Evolutionary conservation across 2,888 invertebrate genomes (phyloP).

Genomic region (Nebria salina): DNA sequence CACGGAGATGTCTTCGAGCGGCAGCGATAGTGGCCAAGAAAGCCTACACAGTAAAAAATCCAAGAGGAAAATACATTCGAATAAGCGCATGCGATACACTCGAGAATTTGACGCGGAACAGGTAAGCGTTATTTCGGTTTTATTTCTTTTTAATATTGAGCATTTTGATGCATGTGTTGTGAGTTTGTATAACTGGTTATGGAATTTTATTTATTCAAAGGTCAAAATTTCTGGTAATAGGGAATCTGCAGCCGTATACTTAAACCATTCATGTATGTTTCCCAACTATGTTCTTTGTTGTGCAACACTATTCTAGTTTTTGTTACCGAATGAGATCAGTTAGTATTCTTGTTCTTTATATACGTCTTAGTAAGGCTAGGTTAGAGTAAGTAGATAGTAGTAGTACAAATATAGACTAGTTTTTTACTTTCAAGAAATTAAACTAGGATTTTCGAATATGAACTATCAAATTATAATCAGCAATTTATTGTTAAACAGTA

Average conservation of each 20-base stretch:
- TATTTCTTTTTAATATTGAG: neutral
- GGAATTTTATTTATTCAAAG: neutral
- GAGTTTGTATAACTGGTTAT: neutral
- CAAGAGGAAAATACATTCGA: conserved; percentile 35
- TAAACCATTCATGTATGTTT: neutral
- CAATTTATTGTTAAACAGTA: too few relatives aligned
- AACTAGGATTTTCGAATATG: too few relatives aligned
- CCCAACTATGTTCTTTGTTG: too few relatives aligned
- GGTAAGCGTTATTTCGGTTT: neutral
- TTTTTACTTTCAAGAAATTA: too few relatives aligned
- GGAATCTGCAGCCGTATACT: neutral
- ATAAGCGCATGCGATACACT: conserved; percentile 34
- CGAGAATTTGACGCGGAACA: neutral
- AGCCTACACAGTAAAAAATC: conserved; percentile 84
- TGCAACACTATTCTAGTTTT: neutral
- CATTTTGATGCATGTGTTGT: neutral
- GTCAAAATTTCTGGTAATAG: neutral
- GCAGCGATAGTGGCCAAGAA: conserved; percentile 83
- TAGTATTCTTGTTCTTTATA: too few relatives aligned
- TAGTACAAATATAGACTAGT: too few relatives aligned
- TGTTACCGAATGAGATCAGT: neutral
- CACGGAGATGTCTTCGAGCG: conserved; percentile 19
- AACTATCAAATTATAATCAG: too few relatives aligned
- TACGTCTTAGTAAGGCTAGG: too few relatives aligned
- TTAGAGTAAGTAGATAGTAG: too few relatives aligned